Base-by-base conservation (phyloP, 2,888 invertebrate genomes). In the Odontocolon sp. region DNA sequence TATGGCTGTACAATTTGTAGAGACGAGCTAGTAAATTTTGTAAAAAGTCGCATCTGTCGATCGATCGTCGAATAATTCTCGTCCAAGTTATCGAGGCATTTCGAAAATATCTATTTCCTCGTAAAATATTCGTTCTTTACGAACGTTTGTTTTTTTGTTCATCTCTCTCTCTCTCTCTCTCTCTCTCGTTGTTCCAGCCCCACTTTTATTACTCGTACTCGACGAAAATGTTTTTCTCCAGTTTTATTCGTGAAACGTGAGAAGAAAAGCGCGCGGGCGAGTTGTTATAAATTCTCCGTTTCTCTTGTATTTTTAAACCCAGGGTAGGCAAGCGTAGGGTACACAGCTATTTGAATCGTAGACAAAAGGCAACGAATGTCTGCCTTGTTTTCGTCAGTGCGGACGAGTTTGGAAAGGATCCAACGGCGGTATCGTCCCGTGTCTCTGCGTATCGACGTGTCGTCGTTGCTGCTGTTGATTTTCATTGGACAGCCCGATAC, bases 331-430 rank as follows among this genome's bases (percentile, higher is more conserved):
- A 83, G 88, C 86, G 83, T 88, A 88, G 74, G 87, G 85, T 79
- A 85, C 87, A 80, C 88, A 88, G 75, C 83, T 87, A 82, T 88
- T 83, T 61, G 86, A 87, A 76, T 85, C 83, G 79, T 89, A 87
- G 78, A 87, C 87, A 76, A 88, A 87, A 80, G 89, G 88, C 83
- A 89, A 83, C 83, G 89, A 89, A 81, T 87, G 87, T 83, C 89
- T 87, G 85, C 87, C 87, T 87, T n/a, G n/a, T n/a, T 80, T 88
- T 79, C 85, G 89, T 89, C 89, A 89, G 88, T 87, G 88, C 64
- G 86, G 86, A 76, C 84, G 86, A 21, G 68, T 72, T 45, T 86
- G 83, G 72, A 83, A 80, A 45, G 84, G 81, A 28, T 87, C 87
- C 63, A 83, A 75, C 8, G n/a, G n/a, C n/a, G 84, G 85, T 54